phyloP scores from a whole-genome alignment of 2,888 invertebrate genomes.

The Coenonympha arcania region DNA sequence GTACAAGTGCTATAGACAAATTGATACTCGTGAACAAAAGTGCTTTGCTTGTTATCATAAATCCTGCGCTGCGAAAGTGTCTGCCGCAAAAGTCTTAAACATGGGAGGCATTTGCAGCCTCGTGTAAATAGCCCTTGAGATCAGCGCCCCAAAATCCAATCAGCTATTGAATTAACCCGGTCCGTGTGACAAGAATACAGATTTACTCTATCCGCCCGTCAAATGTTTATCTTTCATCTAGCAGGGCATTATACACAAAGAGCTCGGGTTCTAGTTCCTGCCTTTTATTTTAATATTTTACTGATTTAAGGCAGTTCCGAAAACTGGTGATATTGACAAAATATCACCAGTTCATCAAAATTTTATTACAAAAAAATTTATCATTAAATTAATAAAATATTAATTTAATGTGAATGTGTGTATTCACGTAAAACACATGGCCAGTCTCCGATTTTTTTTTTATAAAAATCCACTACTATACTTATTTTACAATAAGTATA shows the following conservation, averaged over 20 bases:
- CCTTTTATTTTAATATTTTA: too few relatives aligned
- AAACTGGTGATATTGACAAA: too few relatives aligned
- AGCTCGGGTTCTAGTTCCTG: constrained; percentile 42
- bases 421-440: too few relatives aligned
- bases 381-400: too few relatives aligned
- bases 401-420: too few relatives aligned
- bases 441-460: too few relatives aligned
- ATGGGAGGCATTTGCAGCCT: constrained; percentile 27
- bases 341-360: too few relatives aligned
- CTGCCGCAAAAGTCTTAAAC: constrained; percentile 14
- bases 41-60: background rate
- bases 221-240: constrained; percentile 74
- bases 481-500: too few relatives aligned
- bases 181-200: constrained; percentile 72
- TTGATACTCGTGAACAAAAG: background rate
- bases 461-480: too few relatives aligned
- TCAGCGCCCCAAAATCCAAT: constrained; percentile 71
- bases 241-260: constrained; percentile 36
- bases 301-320: too few relatives aligned
- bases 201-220: constrained; percentile 67
- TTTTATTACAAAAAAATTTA: too few relatives aligned
- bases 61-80: constrained; percentile 17
- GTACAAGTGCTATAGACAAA: background rate
- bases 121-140: constrained; percentile 55
- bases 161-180: constrained; percentile 73